Conservation (phyloP, 2,888 invertebrate species). For the Lochmaea crataegi region DNA sequence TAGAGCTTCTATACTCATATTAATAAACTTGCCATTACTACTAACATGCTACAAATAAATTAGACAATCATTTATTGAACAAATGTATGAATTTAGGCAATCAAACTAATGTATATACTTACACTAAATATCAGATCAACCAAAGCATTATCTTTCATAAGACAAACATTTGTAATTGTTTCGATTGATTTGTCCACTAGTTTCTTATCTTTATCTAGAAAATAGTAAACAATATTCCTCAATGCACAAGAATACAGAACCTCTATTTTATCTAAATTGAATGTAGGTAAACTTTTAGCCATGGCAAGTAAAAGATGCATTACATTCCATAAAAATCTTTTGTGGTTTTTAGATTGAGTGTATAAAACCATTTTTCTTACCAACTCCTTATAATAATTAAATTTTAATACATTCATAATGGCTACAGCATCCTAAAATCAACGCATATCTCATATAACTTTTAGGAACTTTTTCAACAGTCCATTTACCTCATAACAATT, state of each 20-base stretch:
- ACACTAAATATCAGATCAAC: slow-evolving; percentile 46
- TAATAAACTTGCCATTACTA: slow-evolving; percentile 43
- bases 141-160: slow-evolving; percentile 42
- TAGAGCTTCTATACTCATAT: slow-evolving; percentile 38
- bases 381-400: slow-evolving; percentile 48
- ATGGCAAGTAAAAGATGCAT: slow-evolving; percentile 45
- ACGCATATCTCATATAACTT: not conserved
- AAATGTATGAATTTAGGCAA: not conserved
- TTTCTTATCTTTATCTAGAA: slow-evolving; percentile 42
- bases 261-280: slow-evolving; percentile 43
- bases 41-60: slow-evolving; percentile 35
- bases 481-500: slow-evolving; percentile 43
- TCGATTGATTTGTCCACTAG: slow-evolving; percentile 44
- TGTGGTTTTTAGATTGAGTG: slow-evolving; percentile 47
- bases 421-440: slow-evolving; percentile 47
- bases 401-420: slow-evolving; percentile 47
- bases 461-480: not conserved
- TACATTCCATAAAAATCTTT: slow-evolving; percentile 44
- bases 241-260: slow-evolving; percentile 46
- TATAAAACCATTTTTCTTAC: slow-evolving; percentile 46
- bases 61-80: not conserved
- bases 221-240: slow-evolving; percentile 45
- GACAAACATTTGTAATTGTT: slow-evolving; percentile 43
- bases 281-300: slow-evolving; percentile 42
- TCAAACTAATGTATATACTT: slow-evolving; percentile 17